Base-by-base conservation (phyloP, 1,140 invertebrate genomes). In the Cylas formicarius region DNA sequence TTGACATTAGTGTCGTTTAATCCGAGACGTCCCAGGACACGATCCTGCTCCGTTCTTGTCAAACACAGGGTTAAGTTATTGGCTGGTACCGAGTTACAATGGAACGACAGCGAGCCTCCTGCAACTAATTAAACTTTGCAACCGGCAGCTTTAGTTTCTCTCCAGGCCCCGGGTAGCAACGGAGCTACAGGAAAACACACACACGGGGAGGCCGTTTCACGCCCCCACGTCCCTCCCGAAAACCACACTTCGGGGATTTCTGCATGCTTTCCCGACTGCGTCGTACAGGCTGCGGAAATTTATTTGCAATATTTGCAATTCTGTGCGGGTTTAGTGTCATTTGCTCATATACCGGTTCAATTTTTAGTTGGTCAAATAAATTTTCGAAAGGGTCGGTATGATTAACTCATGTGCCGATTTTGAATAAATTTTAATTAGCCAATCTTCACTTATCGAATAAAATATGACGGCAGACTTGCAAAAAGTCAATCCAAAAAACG, bases 41-140 rank as follows among this genome's bases (percentile, higher is more conserved):
- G 22, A 22, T 28, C 33, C 26, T 28, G 33, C 34, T 39, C 22
- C 24, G 29, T 41, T 48, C 45, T 31, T 48, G 45, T 48, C 45
- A 39, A 48, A 48, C 35, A 32, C 11, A 23, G 37, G 20, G 13
- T 33, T 28, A n/a, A n/a, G 45, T 48, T 48, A 48, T 48, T 48
- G 45, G 45, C 45, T 24, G 45, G 37, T 39, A 38, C 21, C 16
- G 24, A 38, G 45, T 48, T 48, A 48, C 45, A 48, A 48, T 48
- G 45, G 31, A 46, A 23, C 35, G 23, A 39, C 27, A 39, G 44
- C 44, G 20, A 38, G 41, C 23, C 29, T 32, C 31, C 45, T 48
- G 45, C 45, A 48, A 48, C 45, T 48, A 48, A 48, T 48, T 48
- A 48, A 48, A 48, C 45, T 48, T 48, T 48, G 45, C 45, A 48